These are phyloP conservation scores for Opisthocomus hoazin DNA, from an alignment of 2,113 vertebrate genomes.

Conservation along the genomic window DNA sequence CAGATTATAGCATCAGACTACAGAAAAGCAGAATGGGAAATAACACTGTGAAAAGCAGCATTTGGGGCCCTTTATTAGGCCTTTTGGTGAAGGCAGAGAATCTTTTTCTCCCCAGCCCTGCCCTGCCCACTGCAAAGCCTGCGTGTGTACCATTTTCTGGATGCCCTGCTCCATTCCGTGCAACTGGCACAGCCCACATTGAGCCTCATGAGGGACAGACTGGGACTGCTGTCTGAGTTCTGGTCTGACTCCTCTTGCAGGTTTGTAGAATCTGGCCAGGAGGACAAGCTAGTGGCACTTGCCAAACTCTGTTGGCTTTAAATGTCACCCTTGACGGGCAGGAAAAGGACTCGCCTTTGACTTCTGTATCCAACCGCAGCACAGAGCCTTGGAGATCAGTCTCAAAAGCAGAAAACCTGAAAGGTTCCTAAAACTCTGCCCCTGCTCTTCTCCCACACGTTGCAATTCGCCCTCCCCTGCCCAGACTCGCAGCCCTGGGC, in stretches of 20 bases:
- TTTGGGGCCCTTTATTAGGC: not conserved
- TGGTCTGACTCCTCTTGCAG: not conserved
- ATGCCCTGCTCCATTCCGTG: not conserved
- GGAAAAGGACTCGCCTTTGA: not conserved
- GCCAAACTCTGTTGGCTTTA: not conserved
- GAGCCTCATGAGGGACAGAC: not conserved
- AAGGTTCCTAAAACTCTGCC: not conserved
- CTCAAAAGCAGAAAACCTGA: not conserved
- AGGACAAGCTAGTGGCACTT: not conserved
- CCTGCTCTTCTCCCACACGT: not conserved
- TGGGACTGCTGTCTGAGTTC: not conserved
- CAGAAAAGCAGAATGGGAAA: slow-evolving; percentile 26
- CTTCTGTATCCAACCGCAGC: not conserved
- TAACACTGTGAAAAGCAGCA: not conserved
- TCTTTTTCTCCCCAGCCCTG: not conserved
- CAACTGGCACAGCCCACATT: not conserved
- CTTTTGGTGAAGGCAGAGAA: not conserved
- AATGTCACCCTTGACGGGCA: not conserved
- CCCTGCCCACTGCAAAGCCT: not conserved
- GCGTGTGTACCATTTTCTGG: not conserved
- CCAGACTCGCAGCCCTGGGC: not conserved
- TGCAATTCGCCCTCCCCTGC: not conserved
- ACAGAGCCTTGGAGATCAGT: not conserved
- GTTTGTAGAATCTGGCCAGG: not conserved
- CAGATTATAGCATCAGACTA: slow-evolving; percentile 40